Evolutionary conservation across 2,888 invertebrate genomes (phyloP).

Genomic region (Erannis defoliaria): DNA sequence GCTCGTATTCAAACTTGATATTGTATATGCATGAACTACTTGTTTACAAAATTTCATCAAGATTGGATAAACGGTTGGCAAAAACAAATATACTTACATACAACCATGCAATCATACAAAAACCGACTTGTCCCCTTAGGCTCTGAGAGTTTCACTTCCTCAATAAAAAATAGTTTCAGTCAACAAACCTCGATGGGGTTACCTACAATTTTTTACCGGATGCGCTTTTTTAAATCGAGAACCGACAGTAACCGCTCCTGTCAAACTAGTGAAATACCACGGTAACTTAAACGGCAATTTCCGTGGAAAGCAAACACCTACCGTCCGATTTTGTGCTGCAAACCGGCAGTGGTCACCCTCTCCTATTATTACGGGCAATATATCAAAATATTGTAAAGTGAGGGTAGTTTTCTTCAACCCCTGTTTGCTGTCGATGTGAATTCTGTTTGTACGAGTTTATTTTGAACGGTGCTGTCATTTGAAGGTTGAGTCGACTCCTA

Average conservation of each 20-base stretch:
- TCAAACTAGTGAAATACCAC: slow-evolving; percentile 10
- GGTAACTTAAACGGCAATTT: slow-evolving; percentile 65
- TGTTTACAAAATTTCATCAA: no score
- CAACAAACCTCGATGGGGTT: no score
- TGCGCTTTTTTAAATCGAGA: background rate
- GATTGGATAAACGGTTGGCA: no score
- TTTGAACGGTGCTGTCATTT: slow-evolving; percentile 1
- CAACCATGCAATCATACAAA: no score
- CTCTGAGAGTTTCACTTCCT: no score
- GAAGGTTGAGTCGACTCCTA: no score
- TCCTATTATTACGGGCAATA: slow-evolving; percentile 80
- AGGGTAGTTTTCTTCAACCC: slow-evolving; percentile 65
- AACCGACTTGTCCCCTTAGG: no score
- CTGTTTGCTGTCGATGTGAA: slow-evolving; percentile 63
- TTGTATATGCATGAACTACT: no score
- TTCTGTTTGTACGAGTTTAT: slow-evolving; percentile 36
- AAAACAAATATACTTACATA: no score
- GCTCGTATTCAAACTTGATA: no score
- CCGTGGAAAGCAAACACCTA: slow-evolving; percentile 69
- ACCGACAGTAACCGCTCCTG: slow-evolving; percentile 8
- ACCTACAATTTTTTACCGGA: no score
- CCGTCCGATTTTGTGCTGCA: slow-evolving; percentile 77
- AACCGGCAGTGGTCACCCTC: slow-evolving; percentile 61
- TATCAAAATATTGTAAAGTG: slow-evolving; percentile 81
- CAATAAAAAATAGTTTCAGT: no score